Percentiles rank a stretch among this genome's conserved stretches.
These are phyloP conservation scores for Nasonia vitripennis DNA, from an alignment of 1,140 invertebrate species.

Conservation along the genomic window DNA sequence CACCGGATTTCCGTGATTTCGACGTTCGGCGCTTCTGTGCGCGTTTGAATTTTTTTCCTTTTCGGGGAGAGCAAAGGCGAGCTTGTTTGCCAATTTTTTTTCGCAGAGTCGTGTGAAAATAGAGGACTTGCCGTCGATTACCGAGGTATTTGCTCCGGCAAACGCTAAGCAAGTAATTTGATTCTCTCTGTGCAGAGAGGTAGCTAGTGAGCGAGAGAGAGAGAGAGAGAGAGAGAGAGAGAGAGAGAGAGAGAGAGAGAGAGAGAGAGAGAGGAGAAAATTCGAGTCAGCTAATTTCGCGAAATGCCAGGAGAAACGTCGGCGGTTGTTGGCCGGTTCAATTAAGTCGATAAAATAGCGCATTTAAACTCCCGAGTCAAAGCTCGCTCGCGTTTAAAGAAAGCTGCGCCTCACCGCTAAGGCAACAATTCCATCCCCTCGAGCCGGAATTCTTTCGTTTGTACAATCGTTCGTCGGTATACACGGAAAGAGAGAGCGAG, in stretches of 20 bases:
- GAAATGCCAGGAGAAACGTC: background rate
- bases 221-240: too few relatives aligned
- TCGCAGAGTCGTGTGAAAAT: background rate
- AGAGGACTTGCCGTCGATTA: background rate
- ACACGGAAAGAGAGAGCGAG: background rate
- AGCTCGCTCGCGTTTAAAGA: background rate
- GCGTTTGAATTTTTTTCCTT: background rate
- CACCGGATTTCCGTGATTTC: conserved; percentile 52
- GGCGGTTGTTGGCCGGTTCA: conserved; percentile 1
- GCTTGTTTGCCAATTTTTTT: background rate
- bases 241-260: too few relatives aligned
- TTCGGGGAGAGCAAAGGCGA: background rate
- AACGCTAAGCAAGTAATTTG: conserved; percentile 10
- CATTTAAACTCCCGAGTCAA: conserved; percentile 7
- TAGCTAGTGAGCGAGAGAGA: background rate
- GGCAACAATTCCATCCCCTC: conserved; percentile 7
- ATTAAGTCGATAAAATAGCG: conserved; percentile 25
- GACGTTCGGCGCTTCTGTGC: too few relatives aligned
- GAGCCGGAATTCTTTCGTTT: conserved; percentile 40
- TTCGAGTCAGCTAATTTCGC: background rate
- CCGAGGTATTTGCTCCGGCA: background rate
- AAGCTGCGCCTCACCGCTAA: background rate
- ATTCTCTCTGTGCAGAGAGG: background rate
- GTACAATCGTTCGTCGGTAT: background rate
- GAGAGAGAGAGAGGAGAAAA: background rate